Evolutionary conservation across 2,797 vertebrate genomes (phyloP).

Genomic region (Pipistrellus nathusii): DNA sequence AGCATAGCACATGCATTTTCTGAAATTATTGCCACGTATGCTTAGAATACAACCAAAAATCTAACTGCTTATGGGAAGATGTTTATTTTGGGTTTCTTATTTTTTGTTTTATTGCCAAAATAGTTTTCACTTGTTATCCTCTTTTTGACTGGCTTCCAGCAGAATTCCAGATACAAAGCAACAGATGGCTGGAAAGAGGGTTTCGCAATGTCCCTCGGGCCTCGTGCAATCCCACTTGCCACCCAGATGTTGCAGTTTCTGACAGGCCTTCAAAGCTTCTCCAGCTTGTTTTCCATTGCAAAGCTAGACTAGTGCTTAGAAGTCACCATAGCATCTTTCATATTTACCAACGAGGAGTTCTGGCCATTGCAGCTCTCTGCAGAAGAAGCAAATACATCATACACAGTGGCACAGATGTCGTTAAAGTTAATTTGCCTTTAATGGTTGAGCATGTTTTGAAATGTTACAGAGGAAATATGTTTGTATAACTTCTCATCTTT

Average conservation of each 20-base stretch:
- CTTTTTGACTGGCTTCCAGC: constrained; percentile 72
- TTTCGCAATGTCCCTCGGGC: constrained; percentile 57
- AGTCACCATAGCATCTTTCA: constrained; percentile 9
- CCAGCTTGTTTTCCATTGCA: constrained; percentile 68
- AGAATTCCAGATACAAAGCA: constrained; percentile 72
- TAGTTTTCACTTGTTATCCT: constrained; percentile 79
- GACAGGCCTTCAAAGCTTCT: constrained; percentile 66
- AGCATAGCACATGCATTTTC: constrained; percentile 9
- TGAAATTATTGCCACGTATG: neutral
- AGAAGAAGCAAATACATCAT: constrained; percentile 49
- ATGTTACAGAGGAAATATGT: constrained; percentile 60
- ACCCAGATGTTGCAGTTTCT: constrained; percentile 62
- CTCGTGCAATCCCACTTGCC: constrained; percentile 62
- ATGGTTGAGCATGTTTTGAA: constrained; percentile 65
- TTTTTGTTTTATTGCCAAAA: constrained; percentile 79
- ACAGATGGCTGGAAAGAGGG: constrained; percentile 63
- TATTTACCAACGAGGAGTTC: constrained; percentile 33
- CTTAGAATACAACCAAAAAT: constrained; percentile 62
- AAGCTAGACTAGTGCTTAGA: constrained; percentile 64
- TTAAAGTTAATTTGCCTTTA: constrained; percentile 69
- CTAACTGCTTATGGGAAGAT: constrained; percentile 57
- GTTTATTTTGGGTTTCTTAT: constrained; percentile 73
- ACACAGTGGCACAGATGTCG: constrained; percentile 58
- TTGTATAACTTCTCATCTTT: constrained; percentile 60
- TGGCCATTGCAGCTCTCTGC: constrained; percentile 28